Conservation (phyloP, 1,140 invertebrate species). For the Epicauta chinensis region DNA sequence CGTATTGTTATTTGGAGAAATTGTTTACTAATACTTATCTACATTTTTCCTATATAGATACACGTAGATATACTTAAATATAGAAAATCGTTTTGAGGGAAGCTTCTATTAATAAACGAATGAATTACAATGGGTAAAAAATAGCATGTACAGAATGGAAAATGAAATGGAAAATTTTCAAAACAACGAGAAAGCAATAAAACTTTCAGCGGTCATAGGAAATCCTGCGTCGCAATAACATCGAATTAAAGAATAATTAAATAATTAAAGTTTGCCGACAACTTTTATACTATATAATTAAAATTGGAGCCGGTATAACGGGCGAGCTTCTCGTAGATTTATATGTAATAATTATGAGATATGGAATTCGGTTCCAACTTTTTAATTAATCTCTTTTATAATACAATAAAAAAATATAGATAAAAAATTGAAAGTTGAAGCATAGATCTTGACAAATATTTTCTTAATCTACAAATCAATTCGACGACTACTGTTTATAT, state of each 20-base stretch:
- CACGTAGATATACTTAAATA: not conserved
- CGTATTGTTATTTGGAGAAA: no score
- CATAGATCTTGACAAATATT: no score
- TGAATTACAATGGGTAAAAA: not conserved
- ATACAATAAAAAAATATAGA: constrained; percentile 22
- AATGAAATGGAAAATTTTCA: not conserved
- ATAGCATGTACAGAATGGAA: not conserved
- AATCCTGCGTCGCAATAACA: constrained; percentile 31
- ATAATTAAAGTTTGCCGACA: constrained; percentile 36
- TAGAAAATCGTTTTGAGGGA: not conserved
- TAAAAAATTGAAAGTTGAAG: not conserved
- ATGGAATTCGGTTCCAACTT: constrained; percentile 30
- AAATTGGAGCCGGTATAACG: constrained; percentile 28
- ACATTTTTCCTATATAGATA: not conserved
- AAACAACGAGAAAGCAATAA: constrained; percentile 23
- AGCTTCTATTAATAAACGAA: constrained; percentile 27
- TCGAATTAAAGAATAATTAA: constrained; percentile 39
- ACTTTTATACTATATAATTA: constrained; percentile 38
- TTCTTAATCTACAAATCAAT: no score
- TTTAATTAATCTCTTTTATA: constrained; percentile 37
- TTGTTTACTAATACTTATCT: no score
- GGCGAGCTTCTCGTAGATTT: constrained; percentile 23
- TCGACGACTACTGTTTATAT: no score
- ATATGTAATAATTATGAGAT: constrained; percentile 37
- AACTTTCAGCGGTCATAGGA: constrained; percentile 25